These are phyloP conservation scores for Melanotaenia duboulayi DNA, from an alignment of 2,113 vertebrate genomes.

Conservation along the genomic window DNA sequence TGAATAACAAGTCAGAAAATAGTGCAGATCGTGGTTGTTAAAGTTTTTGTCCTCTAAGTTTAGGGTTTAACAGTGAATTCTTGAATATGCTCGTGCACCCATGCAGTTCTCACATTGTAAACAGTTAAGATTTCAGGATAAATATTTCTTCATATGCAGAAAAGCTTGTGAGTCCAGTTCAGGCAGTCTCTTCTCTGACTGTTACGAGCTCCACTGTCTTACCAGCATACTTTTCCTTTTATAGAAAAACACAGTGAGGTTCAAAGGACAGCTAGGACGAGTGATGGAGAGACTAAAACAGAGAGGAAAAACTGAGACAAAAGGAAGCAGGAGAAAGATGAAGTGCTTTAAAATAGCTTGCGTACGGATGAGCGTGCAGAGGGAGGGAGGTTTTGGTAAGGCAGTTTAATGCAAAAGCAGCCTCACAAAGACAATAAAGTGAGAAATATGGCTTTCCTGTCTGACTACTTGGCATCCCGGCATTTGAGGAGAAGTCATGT, in stretches of 20 bases:
- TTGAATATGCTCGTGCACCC: not conserved
- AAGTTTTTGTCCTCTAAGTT: not conserved
- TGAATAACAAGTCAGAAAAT: no score
- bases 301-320: slow-evolving; percentile 16
- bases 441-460: slow-evolving; percentile 66
- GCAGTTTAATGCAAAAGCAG: slow-evolving; percentile 71
- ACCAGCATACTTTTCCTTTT: slow-evolving; percentile 78
- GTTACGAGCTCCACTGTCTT: slow-evolving; percentile 20
- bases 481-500: slow-evolving; percentile 54
- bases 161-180: slow-evolving; percentile 12
- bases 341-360: slow-evolving; percentile 53
- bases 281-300: not conserved
- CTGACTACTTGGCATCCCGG: slow-evolving; percentile 50
- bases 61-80: not conserved
- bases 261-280: slow-evolving; percentile 15
- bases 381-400: slow-evolving; percentile 49
- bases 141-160: slow-evolving; percentile 32
- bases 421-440: slow-evolving; percentile 66
- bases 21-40: no score
- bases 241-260: slow-evolving; percentile 64
- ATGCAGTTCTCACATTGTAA: not conserved
- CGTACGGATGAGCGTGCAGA: slow-evolving; percentile 10
- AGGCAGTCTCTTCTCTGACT: slow-evolving; percentile 18
- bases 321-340: slow-evolving; percentile 17
- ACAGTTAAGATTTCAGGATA: slow-evolving; percentile 3